Evolutionary conservation across 2,888 invertebrate genomes (phyloP).

Genomic region (Platycnemis pennipes): DNA sequence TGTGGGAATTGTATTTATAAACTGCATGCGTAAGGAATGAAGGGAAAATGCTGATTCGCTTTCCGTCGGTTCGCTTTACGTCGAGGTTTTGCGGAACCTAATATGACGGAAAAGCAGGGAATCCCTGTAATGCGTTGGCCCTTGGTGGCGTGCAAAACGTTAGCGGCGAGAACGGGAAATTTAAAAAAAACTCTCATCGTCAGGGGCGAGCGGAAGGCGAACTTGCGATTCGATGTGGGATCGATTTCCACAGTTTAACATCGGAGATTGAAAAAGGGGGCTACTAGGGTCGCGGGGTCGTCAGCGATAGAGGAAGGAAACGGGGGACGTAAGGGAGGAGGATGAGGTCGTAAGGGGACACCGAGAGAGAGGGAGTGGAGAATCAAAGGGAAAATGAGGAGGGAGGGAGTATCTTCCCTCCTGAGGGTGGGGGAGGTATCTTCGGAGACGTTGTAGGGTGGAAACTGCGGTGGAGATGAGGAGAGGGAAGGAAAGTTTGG

Average conservation of each 20-base stretch:
- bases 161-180: not conserved
- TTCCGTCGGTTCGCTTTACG: too few species aligned
- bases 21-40: too few species aligned
- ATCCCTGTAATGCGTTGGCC: too few species aligned
- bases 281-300: not conserved
- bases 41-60: too few species aligned
- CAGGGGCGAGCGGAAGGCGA: not conserved
- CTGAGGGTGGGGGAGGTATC: not conserved
- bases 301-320: not conserved
- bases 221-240: not conserved
- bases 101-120: too few species aligned
- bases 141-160: too few species aligned
- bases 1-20: too few species aligned
- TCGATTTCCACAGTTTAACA: not conserved
- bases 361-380: not conserved
- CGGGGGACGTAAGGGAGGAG: not conserved
- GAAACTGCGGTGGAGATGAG: not conserved
- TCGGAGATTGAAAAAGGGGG: slow-evolving; percentile 19
- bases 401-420: not conserved
- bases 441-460: not conserved
- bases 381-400: not conserved
- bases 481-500: not conserved
- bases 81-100: too few species aligned
- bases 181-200: not conserved
- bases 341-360: not conserved